phyloP scores from a whole-genome alignment of 2,888 invertebrate species.

The Leucophenga maculata region DNA sequence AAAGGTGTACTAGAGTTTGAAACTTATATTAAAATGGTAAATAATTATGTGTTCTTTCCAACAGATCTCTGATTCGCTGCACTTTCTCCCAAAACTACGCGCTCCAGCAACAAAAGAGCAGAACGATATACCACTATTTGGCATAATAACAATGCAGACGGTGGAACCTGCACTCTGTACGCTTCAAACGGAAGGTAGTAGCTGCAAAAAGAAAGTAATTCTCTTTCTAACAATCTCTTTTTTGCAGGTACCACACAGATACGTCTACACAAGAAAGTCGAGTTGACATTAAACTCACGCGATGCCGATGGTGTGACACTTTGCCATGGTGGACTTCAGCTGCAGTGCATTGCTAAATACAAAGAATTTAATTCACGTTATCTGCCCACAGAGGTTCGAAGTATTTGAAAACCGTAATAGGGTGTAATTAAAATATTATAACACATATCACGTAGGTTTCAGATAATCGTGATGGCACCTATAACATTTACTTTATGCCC shows the following conservation, averaged over 20 bases:
- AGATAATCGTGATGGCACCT: slow-evolving; percentile 79
- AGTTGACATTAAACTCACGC: slow-evolving; percentile 76
- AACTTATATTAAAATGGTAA: not conserved
- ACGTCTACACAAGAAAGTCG: slow-evolving; percentile 77
- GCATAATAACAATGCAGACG: slow-evolving; percentile 78
- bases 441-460: slow-evolving; percentile 72
- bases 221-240: not conserved
- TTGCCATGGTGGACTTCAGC: slow-evolving; percentile 79
- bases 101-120: slow-evolving; percentile 71
- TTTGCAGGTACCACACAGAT: slow-evolving; percentile 70
- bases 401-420: too few relatives aligned
- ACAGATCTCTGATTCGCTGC: slow-evolving; percentile 73
- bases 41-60: not conserved
- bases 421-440: slow-evolving; percentile 38
- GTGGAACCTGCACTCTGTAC: slow-evolving; percentile 77
- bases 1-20: slow-evolving; percentile 57
- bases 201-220: not conserved
- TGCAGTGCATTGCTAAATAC: slow-evolving; percentile 75
- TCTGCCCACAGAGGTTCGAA: slow-evolving; percentile 73
- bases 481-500: slow-evolving; percentile 76
- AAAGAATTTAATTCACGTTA: slow-evolving; percentile 74
- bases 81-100: slow-evolving; percentile 75
- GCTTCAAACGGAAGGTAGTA: slow-evolving; percentile 72
- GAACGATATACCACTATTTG: slow-evolving; percentile 74
- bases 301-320: slow-evolving; percentile 78